A percentile compares a stretch with the other conserved stretches of the same genome.
These are phyloP conservation scores for Psilopsiagon aymara DNA, from an alignment of 2,113 vertebrate species.

Conservation along the genomic window DNA sequence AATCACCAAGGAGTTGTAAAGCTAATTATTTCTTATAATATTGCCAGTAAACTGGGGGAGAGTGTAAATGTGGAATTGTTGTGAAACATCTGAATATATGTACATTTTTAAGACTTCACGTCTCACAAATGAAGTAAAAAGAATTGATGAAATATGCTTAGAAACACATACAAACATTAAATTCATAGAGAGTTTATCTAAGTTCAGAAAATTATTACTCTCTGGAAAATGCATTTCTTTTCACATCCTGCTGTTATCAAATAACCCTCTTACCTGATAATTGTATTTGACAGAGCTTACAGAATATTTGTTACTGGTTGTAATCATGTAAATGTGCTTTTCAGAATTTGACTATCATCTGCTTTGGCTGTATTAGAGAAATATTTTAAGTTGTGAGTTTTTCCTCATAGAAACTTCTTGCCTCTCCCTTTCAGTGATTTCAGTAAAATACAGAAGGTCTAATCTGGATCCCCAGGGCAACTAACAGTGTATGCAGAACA, in stretches of 20 bases:
- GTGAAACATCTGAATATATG: neutral
- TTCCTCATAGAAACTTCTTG: neutral
- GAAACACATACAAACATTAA: neutral
- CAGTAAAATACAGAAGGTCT: neutral
- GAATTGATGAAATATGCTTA: neutral
- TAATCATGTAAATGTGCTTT: neutral
- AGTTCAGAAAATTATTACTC: neutral
- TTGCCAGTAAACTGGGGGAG: neutral
- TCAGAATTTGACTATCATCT: neutral
- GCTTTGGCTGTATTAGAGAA: neutral
- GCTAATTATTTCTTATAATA: neutral
- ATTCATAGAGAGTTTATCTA: neutral
- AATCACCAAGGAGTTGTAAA: neutral
- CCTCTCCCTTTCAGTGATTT: accelerated
- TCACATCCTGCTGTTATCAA: neutral
- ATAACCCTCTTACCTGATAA: neutral
- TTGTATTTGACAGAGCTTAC: neutral
- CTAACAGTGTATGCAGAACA: neutral
- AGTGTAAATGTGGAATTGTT: neutral
- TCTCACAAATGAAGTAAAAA: neutral
- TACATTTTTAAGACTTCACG: neutral
- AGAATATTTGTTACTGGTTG: neutral
- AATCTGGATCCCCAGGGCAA: neutral
- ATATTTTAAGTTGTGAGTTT: neutral
- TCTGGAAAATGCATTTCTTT: neutral